Evolutionary conservation across 2,113 vertebrate genomes (phyloP).

Genomic region (Nothoprocta perdicaria): DNA sequence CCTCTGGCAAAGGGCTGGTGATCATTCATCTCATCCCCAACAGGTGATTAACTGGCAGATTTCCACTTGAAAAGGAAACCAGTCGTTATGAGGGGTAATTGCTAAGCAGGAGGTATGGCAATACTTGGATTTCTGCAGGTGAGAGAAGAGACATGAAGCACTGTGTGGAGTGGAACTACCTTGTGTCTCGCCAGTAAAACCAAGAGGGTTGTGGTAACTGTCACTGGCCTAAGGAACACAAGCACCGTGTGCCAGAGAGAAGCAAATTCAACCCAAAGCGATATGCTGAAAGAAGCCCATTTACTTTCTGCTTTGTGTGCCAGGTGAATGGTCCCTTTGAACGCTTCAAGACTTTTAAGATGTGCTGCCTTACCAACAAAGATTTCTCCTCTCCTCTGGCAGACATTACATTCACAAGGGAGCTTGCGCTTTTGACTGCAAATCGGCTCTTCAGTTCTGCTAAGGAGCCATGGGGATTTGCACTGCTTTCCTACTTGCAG

Average conservation of each 20-base stretch:
- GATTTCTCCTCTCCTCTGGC: not conserved
- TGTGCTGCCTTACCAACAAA: not conserved
- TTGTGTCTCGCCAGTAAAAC: not conserved
- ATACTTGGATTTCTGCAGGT: constrained; percentile 40
- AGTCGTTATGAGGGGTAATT: constrained; percentile 1
- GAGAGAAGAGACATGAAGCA: not conserved
- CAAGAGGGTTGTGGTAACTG: not conserved
- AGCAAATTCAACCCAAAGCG: not conserved
- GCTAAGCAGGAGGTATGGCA: constrained; percentile 24
- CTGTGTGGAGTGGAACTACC: not conserved
- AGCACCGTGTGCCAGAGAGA: not conserved
- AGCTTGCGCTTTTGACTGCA: not conserved
- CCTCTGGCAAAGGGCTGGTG: not conserved
- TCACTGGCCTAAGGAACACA: accelerated
- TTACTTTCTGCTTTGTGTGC: not conserved
- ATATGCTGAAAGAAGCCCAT: not conserved
- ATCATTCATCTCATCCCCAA: constrained; percentile 40
- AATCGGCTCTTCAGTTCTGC: not conserved
- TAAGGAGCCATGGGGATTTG: not conserved
- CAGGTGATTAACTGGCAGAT: constrained; percentile 18
- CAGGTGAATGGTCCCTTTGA: not conserved
- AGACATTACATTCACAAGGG: not conserved
- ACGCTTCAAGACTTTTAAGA: not conserved
- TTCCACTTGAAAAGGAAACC: constrained; percentile 46
- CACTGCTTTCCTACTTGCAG: not conserved